Conservation (phyloP, 1,140 invertebrate genomes). For the Diorhabda elongata region DNA sequence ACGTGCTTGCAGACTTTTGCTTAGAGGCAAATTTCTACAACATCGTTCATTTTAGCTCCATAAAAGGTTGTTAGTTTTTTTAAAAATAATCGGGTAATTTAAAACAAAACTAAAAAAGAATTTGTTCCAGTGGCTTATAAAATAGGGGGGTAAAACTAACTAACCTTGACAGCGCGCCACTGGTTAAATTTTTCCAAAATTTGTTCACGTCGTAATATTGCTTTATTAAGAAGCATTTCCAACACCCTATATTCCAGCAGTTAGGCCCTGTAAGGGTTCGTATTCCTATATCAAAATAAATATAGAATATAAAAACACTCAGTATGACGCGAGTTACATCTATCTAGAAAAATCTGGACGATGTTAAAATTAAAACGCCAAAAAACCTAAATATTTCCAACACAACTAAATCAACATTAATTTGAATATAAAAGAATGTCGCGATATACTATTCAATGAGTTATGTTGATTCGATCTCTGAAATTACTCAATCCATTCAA, state of each 20-base stretch:
- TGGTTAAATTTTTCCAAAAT: too few relatives aligned
- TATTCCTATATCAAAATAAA: background rate
- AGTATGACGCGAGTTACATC: background rate
- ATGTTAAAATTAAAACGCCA: background rate
- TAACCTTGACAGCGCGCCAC: too few relatives aligned
- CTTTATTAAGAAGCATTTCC: background rate
- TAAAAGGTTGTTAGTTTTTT: constrained; percentile 5
- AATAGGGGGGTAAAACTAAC: too few relatives aligned
- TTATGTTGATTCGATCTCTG: too few relatives aligned
- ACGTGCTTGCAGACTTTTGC: too few relatives aligned
- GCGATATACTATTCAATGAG: too few relatives aligned
- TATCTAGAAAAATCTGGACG: background rate
- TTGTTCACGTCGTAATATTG: too few relatives aligned
- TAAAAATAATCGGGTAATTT: background rate
- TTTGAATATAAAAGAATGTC: too few relatives aligned
- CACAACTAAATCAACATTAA: too few relatives aligned
- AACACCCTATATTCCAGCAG: background rate
- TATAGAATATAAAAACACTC: background rate
- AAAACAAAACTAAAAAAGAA: background rate
- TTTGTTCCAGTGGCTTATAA: too few relatives aligned
- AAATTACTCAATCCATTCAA: too few relatives aligned
- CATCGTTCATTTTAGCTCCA: background rate
- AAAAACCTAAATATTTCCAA: background rate
- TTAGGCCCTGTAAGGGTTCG: background rate
- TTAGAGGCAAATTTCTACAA: too few relatives aligned